A percentile compares a stretch with the other conserved stretches of the same genome.
Conservation (phyloP, 2,113 vertebrate species). For the Trichechus manatus region DNA sequence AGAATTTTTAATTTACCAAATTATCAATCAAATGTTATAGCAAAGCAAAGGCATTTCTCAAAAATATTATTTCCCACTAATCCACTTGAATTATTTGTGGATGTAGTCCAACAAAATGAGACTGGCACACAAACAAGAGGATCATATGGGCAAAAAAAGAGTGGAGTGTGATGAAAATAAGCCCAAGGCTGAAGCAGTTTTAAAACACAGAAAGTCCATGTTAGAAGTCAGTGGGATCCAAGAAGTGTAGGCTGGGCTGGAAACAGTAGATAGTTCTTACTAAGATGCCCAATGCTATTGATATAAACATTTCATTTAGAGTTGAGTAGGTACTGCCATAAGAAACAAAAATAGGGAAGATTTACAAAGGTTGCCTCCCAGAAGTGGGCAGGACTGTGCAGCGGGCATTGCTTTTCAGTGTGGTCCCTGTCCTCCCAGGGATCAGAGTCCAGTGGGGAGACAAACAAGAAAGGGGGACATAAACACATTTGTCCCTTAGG, state of each 20-base stretch:
- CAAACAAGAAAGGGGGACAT: neutral
- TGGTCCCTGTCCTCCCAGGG: neutral
- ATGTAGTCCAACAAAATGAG: neutral
- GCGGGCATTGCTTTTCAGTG: neutral
- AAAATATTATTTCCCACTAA: neutral
- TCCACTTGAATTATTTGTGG: neutral
- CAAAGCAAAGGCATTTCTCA: neutral
- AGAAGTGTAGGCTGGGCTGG: neutral
- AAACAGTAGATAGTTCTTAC: neutral
- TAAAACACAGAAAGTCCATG: neutral
- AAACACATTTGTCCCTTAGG: neutral
- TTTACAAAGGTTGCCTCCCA: neutral
- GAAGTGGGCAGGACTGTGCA: neutral
- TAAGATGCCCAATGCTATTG: neutral
- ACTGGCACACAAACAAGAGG: neutral
- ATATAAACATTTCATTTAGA: neutral
- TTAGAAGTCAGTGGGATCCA: neutral
- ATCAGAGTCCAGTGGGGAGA: neutral
- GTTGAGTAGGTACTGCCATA: neutral
- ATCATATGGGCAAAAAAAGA: neutral
- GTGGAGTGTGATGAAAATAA: neutral
- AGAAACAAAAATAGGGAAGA: neutral
- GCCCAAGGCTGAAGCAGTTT: neutral
- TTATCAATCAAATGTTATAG: neutral
- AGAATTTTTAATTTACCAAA: neutral